Evolutionary conservation across 2,888 invertebrate genomes (phyloP), one percentile per base, ranked within the genome.

Genomic region (Drosophila glabriapex): DNA sequence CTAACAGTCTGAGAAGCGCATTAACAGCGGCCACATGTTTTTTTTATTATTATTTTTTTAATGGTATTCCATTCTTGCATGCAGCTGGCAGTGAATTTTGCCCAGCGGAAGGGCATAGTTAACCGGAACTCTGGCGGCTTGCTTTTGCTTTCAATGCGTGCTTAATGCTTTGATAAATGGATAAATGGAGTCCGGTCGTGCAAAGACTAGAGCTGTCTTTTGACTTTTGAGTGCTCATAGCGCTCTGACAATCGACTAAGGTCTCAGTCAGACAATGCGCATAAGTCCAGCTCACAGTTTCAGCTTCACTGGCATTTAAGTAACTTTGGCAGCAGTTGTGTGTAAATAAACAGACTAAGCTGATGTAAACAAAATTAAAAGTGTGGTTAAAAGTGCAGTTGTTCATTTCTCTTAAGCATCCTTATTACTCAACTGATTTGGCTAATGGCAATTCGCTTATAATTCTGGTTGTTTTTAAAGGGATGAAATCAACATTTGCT

Each of bases 91-190:
- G 59, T 64, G 41, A 60, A 37, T 60, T 61, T 61, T 41, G 29
- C 41, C 49, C 61, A 54, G 61, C 62, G 59, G 58, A 59, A 46
- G 46, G n/a, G 46, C 49, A 55, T 6, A 63, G 63, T 53, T 41
- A 43, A 43, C 59, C 75, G 72, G 76, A 76, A 71, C 54, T 76
- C 58, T 39, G 76, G 62, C 49, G 76, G 53, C 39, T 65, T 61
- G 53, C 39, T 50, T 49, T 65, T 61, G 53, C 39, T 50, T 49
- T 77, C 52, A 77, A 67, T 76, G 62, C 37, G 49, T 19, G 55
- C 68, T 46, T 68, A 73, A 76, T 64, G 69, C 69, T 58, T 49
- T 76, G 74, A 76, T 76, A 73, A 76, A 78, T 76, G 73, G 66
- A 16, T 16, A 25, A 46, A 25, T 22, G 46, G 14, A 58, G 71